Percentiles rank a stretch among this genome's conserved stretches.
Conservation (phyloP, 1,140 invertebrate species). For the Heterodera carotae region DNA sequence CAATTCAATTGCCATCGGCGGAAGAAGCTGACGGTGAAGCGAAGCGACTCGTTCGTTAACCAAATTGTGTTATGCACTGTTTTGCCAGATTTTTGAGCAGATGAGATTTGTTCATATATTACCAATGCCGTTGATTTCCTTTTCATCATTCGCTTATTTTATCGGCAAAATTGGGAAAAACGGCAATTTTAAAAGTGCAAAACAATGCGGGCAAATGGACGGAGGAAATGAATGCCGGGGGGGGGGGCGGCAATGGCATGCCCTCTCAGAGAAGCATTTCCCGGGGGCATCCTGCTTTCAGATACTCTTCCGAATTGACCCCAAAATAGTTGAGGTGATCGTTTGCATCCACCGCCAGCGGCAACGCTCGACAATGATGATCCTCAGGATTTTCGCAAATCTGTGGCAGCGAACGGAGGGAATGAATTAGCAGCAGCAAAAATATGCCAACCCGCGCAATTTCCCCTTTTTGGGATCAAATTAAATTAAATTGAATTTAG, state of each 20-base stretch:
- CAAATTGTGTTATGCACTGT: neutral
- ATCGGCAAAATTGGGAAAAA: neutral
- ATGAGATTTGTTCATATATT: too few relatives aligned
- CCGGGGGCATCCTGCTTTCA: constrained; percentile 55
- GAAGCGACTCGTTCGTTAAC: neutral
- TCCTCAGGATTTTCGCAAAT: constrained; percentile 63
- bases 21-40: neutral
- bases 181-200: neutral
- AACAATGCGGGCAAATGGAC: too few relatives aligned
- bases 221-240: constrained; percentile 3
- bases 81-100: neutral
- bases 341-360: constrained; percentile 60
- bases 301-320: constrained; percentile 57
- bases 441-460: neutral
- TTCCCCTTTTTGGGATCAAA: too few relatives aligned
- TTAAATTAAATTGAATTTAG: too few relatives aligned
- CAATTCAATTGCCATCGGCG: too few relatives aligned
- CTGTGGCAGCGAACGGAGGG: constrained; percentile 8
- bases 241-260: neutral
- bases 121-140: too few relatives aligned
- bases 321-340: constrained; percentile 59
- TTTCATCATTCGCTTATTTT: neutral
- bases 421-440: neutral
- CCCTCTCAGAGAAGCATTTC: constrained; percentile 46
- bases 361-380: constrained; percentile 59